These are phyloP conservation scores for Corydoras maculifer DNA, from an alignment of 2,113 vertebrate genomes.

Conservation along the genomic window DNA sequence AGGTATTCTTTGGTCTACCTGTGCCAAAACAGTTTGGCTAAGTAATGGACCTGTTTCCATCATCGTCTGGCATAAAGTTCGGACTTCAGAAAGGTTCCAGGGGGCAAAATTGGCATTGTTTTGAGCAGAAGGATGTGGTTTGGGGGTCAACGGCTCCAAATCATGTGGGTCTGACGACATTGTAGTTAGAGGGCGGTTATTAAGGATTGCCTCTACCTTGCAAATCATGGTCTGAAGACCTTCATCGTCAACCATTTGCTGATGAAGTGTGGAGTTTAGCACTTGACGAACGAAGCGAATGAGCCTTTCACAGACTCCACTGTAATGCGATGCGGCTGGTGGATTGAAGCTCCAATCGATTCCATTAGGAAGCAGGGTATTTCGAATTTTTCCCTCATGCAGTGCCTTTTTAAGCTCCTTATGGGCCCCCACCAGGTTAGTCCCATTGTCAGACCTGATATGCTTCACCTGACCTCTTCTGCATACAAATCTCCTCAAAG, in stretches of 20 bases:
- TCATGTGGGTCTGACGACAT: constrained; percentile 17
- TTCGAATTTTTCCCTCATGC: not conserved
- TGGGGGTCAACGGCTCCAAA: too few relatives aligned
- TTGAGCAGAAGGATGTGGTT: constrained; percentile 26
- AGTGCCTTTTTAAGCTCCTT: not conserved
- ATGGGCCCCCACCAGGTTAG: not conserved
- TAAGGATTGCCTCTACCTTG: constrained; percentile 25
- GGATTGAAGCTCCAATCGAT: constrained; percentile 26
- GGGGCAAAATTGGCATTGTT: constrained; percentile 11
- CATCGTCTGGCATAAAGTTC: constrained; percentile 14
- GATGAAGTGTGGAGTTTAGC: not conserved
- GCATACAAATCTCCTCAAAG: not conserved
- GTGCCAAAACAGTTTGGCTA: constrained; percentile 23
- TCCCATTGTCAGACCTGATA: not conserved
- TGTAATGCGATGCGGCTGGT: constrained; percentile 4
- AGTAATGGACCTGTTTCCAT: constrained; percentile 22
- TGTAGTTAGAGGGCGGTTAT: constrained; percentile 13
- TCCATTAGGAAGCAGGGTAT: not conserved
- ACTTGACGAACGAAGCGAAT: not conserved
- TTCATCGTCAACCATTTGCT: constrained; percentile 29
- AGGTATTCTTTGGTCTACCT: constrained; percentile 19
- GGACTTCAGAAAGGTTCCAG: constrained; percentile 8
- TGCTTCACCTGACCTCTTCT: not conserved
- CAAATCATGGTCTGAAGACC: constrained; percentile 28
- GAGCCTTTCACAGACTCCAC: not conserved